Conservation (phyloP, 2,888 invertebrate genomes). For the Vannuccia rotundouncinata region DNA sequence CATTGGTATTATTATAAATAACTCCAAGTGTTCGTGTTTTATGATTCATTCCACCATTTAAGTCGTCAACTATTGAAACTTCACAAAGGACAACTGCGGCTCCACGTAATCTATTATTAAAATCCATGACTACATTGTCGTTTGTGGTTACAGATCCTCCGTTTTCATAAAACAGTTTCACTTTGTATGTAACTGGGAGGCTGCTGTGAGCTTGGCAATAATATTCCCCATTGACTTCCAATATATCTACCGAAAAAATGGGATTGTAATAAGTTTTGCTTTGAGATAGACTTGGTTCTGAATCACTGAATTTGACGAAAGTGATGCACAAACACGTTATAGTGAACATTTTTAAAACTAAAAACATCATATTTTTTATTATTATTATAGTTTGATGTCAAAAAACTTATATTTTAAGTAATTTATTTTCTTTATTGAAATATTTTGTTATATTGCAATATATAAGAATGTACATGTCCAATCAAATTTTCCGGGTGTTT, state of each 20-base stretch:
- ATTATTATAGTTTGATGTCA: no score
- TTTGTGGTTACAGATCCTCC: neutral
- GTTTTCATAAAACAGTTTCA: neutral
- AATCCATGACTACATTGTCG: neutral
- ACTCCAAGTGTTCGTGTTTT: neutral
- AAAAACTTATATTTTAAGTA: no score
- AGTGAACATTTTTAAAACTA: no score
- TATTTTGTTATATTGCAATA: no score
- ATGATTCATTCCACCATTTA: neutral
- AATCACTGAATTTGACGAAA: no score
- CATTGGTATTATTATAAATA: neutral
- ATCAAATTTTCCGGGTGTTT: no score
- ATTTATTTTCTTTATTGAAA: no score
- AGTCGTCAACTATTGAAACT: neutral
- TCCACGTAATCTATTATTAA: neutral
- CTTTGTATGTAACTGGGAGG: neutral
- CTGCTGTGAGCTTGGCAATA: neutral
- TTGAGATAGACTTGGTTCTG: neutral
- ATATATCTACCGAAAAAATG: neutral
- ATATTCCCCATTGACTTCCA: neutral
- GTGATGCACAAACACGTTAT: no score
- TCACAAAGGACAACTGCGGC: neutral
- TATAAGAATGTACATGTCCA: no score
- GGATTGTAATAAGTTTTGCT: neutral
- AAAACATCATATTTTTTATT: no score